phyloP scores from a whole-genome alignment of 1,140 invertebrate species.

The Epicauta chinensis region DNA sequence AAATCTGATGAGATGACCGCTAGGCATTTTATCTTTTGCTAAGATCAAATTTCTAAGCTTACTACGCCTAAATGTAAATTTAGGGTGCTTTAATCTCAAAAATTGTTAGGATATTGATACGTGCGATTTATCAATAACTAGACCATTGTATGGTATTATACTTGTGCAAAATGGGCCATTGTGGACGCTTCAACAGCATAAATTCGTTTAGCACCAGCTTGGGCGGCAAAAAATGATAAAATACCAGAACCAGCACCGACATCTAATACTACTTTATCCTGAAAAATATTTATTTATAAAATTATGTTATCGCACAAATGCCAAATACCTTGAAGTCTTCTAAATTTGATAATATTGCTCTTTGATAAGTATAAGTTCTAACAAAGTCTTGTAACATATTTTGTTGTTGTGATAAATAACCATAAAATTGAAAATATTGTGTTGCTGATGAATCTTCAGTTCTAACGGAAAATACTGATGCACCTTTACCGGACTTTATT shows the following conservation, averaged over 20 bases:
- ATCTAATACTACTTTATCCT: conserved; percentile 88
- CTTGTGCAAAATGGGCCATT: conserved; percentile 95
- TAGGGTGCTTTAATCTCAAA: too few species aligned
- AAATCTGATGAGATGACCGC: too few species aligned
- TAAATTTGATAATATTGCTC: conserved; percentile 90
- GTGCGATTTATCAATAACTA: too few species aligned
- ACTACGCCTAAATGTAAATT: too few species aligned
- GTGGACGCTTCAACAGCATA: conserved; percentile 98
- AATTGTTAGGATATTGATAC: too few species aligned
- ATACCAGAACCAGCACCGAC: conserved; percentile 97
- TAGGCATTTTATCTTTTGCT: too few species aligned
- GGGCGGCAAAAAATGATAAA: conserved; percentile 95
- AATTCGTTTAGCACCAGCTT: conserved; percentile 93
- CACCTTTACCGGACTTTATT: conserved; percentile 67
- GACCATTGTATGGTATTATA: conserved; percentile 31
- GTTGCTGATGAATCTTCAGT: conserved; percentile 96
- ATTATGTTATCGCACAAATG: background rate
- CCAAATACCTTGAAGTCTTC: conserved; percentile 73
- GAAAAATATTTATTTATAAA: conserved; percentile 14
- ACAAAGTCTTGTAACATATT: conserved; percentile 99
- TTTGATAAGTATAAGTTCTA: conserved; percentile 95
- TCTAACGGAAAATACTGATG: conserved; percentile 89
- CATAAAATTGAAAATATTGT: conserved; percentile 98
- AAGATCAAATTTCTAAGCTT: too few species aligned
- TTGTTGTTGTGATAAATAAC: conserved; percentile 98